Conservation (phyloP, 2,113 vertebrate species). For the Cettia cetti region DNA sequence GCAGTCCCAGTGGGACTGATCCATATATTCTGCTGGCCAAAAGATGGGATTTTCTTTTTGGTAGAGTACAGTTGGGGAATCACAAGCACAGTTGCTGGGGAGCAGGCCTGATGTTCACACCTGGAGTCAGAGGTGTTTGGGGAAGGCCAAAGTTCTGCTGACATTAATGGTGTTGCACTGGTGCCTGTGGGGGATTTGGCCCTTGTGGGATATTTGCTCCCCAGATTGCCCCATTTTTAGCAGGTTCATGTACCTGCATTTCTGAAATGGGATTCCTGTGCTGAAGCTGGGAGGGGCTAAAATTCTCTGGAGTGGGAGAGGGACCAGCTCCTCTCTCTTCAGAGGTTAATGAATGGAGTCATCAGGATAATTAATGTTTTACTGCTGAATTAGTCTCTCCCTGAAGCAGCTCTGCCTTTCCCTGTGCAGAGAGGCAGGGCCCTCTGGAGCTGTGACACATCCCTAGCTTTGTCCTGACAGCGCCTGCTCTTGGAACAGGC, state of each 20-base stretch:
- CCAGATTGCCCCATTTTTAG: background rate
- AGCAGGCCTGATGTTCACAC: background rate
- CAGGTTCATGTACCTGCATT: background rate
- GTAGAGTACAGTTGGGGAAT: background rate
- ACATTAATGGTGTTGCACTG: background rate
- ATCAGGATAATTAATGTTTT: conserved; percentile 69
- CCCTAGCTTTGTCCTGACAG: background rate
- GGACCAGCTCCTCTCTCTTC: conserved; percentile 10
- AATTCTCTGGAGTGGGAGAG: conserved; percentile 22
- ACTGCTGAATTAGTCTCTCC: conserved; percentile 70
- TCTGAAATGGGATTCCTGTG: background rate
- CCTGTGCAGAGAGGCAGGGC: conserved; percentile 21
- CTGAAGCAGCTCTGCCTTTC: conserved; percentile 44
- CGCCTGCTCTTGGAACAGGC: background rate
- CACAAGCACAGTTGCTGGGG: background rate
- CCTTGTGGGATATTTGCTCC: background rate
- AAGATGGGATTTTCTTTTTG: background rate
- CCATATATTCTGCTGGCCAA: background rate
- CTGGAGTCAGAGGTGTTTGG: background rate
- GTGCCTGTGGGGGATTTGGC: background rate
- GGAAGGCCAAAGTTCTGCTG: background rate
- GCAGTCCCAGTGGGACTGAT: background rate
- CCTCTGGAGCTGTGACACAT: conserved; percentile 13
- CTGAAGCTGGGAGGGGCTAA: background rate
- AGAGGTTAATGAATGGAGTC: conserved; percentile 67